Conservation (phyloP, 2,113 vertebrate genomes). For the Prunella fulvescens region DNA sequence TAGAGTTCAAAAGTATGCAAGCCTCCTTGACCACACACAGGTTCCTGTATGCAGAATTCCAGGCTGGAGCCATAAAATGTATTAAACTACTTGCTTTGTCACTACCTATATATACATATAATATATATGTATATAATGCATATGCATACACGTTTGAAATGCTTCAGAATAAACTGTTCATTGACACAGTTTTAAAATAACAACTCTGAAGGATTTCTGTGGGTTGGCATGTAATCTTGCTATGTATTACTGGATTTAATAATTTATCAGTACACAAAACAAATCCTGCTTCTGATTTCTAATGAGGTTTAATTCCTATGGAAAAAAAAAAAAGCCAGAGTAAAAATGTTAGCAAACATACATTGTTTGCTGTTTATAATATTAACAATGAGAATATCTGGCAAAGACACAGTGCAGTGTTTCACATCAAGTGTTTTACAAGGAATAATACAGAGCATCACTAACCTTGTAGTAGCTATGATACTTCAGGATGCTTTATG, state of each 20-base stretch:
- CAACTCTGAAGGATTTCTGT: constrained; percentile 18
- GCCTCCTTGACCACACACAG: constrained; percentile 45
- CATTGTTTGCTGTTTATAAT: neutral
- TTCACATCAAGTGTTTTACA: neutral
- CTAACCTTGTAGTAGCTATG: neutral
- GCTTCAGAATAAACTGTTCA: constrained; percentile 17
- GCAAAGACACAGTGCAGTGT: neutral
- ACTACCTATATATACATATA: neutral
- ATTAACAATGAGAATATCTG: neutral
- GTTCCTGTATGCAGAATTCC: constrained; percentile 1
- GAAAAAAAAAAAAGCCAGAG: neutral
- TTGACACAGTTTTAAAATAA: constrained; percentile 32
- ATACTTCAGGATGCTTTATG: neutral
- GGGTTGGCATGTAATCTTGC: neutral
- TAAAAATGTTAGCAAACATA: neutral
- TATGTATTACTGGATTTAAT: neutral
- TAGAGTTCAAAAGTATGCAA: constrained; percentile 60
- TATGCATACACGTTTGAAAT: neutral
- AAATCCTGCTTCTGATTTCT: constrained; percentile 11
- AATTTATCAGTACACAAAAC: neutral
- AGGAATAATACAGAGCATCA: neutral
- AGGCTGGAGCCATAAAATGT: constrained; percentile 15
- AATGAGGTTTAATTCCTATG: neutral
- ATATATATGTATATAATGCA: neutral
- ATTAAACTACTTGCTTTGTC: constrained; percentile 46